Evolutionary conservation across 2,888 invertebrate genomes (phyloP).

Genomic region (Phragmatobia fuliginosa): DNA sequence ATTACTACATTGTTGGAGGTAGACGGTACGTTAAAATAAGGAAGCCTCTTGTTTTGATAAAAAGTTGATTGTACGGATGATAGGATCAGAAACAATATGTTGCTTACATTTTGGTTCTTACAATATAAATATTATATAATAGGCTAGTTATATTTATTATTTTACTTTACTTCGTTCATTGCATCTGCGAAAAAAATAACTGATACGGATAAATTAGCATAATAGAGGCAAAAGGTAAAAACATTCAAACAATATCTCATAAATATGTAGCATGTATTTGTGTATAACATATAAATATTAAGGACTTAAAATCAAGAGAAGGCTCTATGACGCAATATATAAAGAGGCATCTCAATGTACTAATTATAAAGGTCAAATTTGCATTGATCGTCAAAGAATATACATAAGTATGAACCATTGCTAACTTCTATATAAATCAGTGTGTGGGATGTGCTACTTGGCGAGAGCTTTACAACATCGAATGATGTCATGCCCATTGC

Average conservation of each 20-base stretch:
- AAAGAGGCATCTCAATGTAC: constrained; percentile 21
- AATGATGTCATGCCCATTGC: constrained; percentile 13
- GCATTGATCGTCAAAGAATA: constrained; percentile 32
- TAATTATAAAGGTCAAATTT: constrained; percentile 43
- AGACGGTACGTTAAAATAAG: too few species aligned
- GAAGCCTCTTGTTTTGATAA: not conserved
- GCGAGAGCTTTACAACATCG: constrained; percentile 42
- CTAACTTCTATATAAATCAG: constrained; percentile 44
- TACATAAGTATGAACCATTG: constrained; percentile 36
- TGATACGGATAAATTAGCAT: too few species aligned
- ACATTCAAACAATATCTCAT: not conserved
- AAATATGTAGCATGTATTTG: not conserved
- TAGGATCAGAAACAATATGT: too few species aligned
- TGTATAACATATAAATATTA: not conserved
- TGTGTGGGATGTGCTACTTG: constrained; percentile 45
- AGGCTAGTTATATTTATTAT: too few species aligned
- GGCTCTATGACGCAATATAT: constrained; percentile 28
- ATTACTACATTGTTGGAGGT: too few species aligned
- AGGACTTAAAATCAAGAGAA: constrained; percentile 7
- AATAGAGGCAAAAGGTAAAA: not conserved
- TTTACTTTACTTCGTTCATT: too few species aligned
- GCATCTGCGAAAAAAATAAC: too few species aligned
- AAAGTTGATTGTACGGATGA: too few species aligned
- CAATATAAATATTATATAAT: too few species aligned
- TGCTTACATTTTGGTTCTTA: too few species aligned